phyloP scores from a whole-genome alignment of 2,797 vertebrate species.

The Coregonus sp. region DNA sequence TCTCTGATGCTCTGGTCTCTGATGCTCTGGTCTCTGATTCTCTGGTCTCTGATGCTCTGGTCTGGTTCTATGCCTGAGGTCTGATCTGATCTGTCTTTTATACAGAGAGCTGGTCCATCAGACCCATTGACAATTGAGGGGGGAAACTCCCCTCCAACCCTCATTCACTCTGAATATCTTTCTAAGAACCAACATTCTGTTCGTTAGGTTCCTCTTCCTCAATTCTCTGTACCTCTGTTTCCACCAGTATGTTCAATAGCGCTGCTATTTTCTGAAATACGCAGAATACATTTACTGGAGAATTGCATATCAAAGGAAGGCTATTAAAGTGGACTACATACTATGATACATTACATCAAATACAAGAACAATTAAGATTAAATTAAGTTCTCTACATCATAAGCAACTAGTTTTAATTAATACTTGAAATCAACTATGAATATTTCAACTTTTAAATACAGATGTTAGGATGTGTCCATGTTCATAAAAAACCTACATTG shows the following conservation, averaged over 20 bases:
- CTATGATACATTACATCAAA: no score
- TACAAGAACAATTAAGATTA: no score
- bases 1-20: neutral
- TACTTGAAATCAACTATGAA: no score
- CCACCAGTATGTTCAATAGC: neutral
- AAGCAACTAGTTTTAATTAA: no score
- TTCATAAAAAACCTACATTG: no score
- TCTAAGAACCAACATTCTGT: neutral
- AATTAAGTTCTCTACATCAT: no score
- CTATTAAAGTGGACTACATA: no score
- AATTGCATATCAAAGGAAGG: neutral
- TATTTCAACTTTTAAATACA: no score
- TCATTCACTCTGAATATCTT: neutral
- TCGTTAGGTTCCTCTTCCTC: neutral
- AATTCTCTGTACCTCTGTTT: neutral
- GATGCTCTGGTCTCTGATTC: neutral
- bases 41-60: neutral
- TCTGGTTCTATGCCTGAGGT: neutral
- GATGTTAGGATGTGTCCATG: no score
- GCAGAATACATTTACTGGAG: neutral
- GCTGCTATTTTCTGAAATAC: neutral
- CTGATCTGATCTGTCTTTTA: neutral
- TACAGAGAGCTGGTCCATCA: neutral
- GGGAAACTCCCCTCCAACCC: neutral
- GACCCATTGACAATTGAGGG: neutral